Conservation (phyloP, 2,797 vertebrate species). For the Hyperoplus immaculatus region DNA sequence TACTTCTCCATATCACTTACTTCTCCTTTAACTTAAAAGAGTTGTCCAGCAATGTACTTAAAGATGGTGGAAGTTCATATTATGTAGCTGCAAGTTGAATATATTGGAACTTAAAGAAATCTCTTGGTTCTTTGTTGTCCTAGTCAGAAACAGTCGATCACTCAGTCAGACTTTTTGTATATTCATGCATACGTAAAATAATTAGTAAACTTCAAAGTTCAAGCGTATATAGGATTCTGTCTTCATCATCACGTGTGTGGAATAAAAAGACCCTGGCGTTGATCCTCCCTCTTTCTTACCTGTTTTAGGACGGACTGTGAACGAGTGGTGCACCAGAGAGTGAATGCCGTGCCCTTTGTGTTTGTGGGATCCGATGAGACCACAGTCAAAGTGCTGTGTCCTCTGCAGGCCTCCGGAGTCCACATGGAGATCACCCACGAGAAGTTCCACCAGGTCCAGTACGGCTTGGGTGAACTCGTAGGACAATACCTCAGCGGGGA, state of each 20-base stretch:
- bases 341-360: slow-evolving; percentile 87
- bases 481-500: slow-evolving; percentile 91
- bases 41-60: no score
- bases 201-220: not conserved
- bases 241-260: not conserved
- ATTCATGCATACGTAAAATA: not conserved
- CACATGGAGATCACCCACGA: slow-evolving; percentile 88
- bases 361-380: slow-evolving; percentile 78
- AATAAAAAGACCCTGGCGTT: not conserved
- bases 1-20: no score
- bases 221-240: not conserved
- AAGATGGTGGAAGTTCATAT: no score
- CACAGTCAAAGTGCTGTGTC: slow-evolving; percentile 84
- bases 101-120: not conserved
- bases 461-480: slow-evolving; percentile 85
- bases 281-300: not conserved
- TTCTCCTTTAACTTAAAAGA: no score
- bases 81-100: not conserved
- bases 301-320: slow-evolving; percentile 87
- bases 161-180: not conserved
- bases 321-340: slow-evolving; percentile 85
- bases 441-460: slow-evolving; percentile 88
- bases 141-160: no score
- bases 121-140: not conserved
- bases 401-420: slow-evolving; percentile 84